Evolutionary conservation across 2,797 vertebrate genomes (phyloP).

Genomic region (Sebastes hubbsi): DNA sequence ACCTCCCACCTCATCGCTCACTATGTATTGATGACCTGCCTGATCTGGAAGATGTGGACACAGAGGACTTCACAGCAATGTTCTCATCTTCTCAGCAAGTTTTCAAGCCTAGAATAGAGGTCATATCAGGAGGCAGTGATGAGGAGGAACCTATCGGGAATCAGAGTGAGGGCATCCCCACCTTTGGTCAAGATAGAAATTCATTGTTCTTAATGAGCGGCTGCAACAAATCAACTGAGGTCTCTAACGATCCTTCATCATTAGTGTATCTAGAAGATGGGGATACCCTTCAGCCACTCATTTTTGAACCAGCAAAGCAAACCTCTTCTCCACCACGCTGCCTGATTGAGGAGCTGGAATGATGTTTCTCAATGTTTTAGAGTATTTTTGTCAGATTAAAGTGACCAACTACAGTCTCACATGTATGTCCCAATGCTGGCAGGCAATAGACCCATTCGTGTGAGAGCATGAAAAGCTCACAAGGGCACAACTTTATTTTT

Average conservation of each 20-base stretch:
- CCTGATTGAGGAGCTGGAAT: slow-evolving; percentile 81
- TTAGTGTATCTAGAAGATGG: slow-evolving; percentile 33
- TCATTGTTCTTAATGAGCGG: slow-evolving; percentile 21
- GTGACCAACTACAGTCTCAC: background rate
- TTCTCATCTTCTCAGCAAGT: slow-evolving; percentile 56
- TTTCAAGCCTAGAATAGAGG: slow-evolving; percentile 82
- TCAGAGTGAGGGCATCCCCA: slow-evolving; percentile 22
- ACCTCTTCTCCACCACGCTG: slow-evolving; percentile 4
- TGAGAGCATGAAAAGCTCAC: background rate
- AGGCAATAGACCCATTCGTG: background rate
- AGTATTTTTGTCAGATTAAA: background rate
- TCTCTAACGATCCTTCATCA: background rate
- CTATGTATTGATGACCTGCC: slow-evolving; percentile 87
- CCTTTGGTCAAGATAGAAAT: slow-evolving; percentile 6
- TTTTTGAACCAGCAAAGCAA: slow-evolving; percentile 3
- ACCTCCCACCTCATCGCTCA: slow-evolving; percentile 41
- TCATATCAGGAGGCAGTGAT: slow-evolving; percentile 74
- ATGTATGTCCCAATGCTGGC: background rate
- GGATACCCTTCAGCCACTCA: background rate
- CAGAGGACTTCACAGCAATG: slow-evolving; percentile 37
- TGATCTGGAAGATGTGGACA: slow-evolving; percentile 89
- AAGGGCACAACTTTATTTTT: background rate
- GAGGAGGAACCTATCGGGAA: slow-evolving; percentile 43
- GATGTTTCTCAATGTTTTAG: slow-evolving; percentile 5
- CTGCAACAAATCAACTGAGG: slow-evolving; percentile 2